Percentiles rank a stretch among this genome's conserved stretches.
Conservation (phyloP, 2,888 invertebrate genomes). For the Megastigmus dorsalis region DNA sequence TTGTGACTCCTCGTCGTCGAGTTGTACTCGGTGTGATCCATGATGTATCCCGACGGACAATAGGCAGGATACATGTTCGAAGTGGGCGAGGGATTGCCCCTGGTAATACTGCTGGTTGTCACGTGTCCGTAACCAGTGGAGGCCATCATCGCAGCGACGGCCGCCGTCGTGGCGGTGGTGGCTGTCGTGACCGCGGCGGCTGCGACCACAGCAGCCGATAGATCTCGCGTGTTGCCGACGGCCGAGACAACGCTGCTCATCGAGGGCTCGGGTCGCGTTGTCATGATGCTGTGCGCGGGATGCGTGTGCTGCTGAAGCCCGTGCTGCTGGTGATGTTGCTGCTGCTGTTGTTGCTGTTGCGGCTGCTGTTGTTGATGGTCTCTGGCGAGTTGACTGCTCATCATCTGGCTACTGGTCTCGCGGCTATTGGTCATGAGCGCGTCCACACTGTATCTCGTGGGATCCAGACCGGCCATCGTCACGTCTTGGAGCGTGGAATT, state of each 20-base stretch:
- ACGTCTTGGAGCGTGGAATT: conserved; percentile 69
- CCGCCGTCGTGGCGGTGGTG: conserved; percentile 67
- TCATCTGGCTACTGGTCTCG: conserved; percentile 37
- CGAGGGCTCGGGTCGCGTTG: conserved; percentile 58
- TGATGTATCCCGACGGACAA: conserved; percentile 70
- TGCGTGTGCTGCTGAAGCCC: conserved; percentile 65
- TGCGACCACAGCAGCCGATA: conserved; percentile 58
- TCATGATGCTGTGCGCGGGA: conserved; percentile 64
- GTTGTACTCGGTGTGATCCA: conserved; percentile 72
- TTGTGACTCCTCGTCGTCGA: conserved; percentile 66
- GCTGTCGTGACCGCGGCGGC: conserved; percentile 59
- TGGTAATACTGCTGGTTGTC: conserved; percentile 55
- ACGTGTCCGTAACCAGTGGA: conserved; percentile 69
- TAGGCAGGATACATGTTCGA: conserved; percentile 70
- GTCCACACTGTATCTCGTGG: conserved; percentile 79
- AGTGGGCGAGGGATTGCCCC: conserved; percentile 68
- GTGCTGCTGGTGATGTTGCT: conserved; percentile 54
- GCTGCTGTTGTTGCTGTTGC: conserved; percentile 54
- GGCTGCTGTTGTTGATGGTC: conserved; percentile 54
- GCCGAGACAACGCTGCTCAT: conserved; percentile 55
- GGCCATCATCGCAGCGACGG: conserved; percentile 71
- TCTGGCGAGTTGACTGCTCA: conserved; percentile 27
- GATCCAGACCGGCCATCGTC: conserved; percentile 69
- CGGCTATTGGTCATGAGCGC: conserved; percentile 76
- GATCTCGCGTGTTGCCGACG: conserved; percentile 58